phyloP scores from a whole-genome alignment of 37 sponge, comb jelly and placozoan genomes.

The Geodia barretti region DNA sequence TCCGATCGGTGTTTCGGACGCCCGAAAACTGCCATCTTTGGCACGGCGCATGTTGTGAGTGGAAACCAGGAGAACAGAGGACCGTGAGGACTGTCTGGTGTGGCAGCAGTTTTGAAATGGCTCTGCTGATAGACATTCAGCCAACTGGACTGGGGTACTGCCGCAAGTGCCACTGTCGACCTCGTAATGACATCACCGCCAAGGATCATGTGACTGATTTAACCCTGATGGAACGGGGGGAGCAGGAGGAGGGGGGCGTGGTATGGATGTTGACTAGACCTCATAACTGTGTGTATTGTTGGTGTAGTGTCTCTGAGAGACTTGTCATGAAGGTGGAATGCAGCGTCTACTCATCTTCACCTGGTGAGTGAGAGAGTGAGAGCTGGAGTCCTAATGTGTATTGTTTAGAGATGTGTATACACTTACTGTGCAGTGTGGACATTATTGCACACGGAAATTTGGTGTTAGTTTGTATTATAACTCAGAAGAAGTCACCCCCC shows the following conservation, averaged over 20 bases:
- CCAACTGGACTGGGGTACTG: conserved; percentile 24
- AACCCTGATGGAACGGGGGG: neutral
- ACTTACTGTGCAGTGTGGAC: too few species aligned
- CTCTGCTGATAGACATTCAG: conserved; percentile 35
- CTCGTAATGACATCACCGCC: conserved; percentile 5
- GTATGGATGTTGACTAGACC: conserved; percentile 64
- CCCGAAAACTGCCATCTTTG: too few species aligned
- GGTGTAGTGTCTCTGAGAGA: conserved; percentile 41
- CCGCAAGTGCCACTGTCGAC: conserved; percentile 25
- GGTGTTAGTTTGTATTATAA: too few species aligned
- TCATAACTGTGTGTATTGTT: conserved; percentile 46
- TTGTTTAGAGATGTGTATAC: too few species aligned
- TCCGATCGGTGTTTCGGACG: conserved; percentile 51
- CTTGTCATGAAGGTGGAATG: conserved; percentile 24
- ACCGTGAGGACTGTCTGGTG: conserved; percentile 34
- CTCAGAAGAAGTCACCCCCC: too few species aligned
- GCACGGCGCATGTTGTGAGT: too few species aligned
- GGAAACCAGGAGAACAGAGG: neutral
- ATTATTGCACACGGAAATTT: too few species aligned
- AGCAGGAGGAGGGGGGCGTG: neutral
- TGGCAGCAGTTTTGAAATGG: conserved; percentile 49
- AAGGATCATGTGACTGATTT: conserved; percentile 26
- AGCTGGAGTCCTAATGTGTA: too few species aligned
- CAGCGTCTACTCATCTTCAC: conserved; percentile 25
- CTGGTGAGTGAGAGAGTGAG: conserved; percentile 30